A percentile compares a stretch with the other conserved stretches of the same genome.
Conservation (phyloP, 1,140 invertebrate species). For the Tetramorium simillimum region DNA sequence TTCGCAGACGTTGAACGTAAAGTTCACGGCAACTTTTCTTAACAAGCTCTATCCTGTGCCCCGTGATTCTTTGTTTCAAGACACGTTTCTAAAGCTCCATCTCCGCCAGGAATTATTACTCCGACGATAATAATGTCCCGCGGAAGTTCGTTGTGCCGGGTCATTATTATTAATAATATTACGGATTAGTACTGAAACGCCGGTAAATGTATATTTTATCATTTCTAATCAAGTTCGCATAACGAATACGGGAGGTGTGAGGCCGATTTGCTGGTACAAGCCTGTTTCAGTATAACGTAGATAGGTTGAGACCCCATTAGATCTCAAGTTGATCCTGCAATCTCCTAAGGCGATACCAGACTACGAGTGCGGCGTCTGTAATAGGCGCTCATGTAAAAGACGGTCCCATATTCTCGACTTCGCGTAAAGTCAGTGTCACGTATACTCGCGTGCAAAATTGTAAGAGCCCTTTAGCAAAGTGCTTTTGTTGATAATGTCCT, state of each 20-base stretch:
- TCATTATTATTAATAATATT: constrained; percentile 25
- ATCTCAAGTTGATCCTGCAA: constrained; percentile 71
- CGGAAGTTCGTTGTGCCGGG: not conserved
- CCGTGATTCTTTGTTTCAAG: constrained; percentile 57
- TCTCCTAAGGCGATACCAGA: constrained; percentile 70
- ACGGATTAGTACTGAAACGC: not conserved
- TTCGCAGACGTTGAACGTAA: constrained; percentile 61
- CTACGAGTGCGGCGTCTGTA: constrained; percentile 70
- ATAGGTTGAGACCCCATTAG: constrained; percentile 72
- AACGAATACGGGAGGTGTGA: constrained; percentile 35
- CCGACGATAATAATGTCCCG: constrained; percentile 11
- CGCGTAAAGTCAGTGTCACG: constrained; percentile 55
- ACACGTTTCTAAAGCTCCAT: constrained; percentile 38
- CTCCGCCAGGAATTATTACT: constrained; percentile 31
- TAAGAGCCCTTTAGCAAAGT: constrained; percentile 47
- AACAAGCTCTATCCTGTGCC: constrained; percentile 59
- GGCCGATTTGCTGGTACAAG: constrained; percentile 52
- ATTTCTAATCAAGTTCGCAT: constrained; percentile 39
- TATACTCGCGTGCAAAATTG: constrained; percentile 52
- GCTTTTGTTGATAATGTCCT: constrained; percentile 58
- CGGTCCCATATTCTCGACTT: constrained; percentile 54
- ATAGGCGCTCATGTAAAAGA: constrained; percentile 64
- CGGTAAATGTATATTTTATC: constrained; percentile 38
- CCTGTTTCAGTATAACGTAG: constrained; percentile 52
- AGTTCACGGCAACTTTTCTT: constrained; percentile 63